Evolutionary conservation across 2,113 vertebrate genomes (phyloP).

Genomic region (Dasyprocta punctata): DNA sequence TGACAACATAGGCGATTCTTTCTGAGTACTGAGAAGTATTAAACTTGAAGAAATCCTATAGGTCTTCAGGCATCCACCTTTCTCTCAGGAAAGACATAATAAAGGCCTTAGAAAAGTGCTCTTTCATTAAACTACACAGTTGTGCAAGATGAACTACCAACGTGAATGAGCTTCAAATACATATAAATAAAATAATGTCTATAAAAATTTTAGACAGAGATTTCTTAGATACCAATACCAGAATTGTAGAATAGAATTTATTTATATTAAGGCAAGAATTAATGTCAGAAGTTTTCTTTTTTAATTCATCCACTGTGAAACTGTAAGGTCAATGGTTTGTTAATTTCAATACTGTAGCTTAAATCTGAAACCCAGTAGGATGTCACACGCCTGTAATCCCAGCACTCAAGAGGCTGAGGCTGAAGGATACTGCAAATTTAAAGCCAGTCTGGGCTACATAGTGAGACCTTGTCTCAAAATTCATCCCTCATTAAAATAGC

Average conservation of each 20-base stretch:
- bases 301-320: background rate
- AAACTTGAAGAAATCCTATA: background rate
- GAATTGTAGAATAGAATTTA: background rate
- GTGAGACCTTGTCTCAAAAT: background rate
- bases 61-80: background rate
- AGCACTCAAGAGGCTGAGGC: background rate
- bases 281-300: background rate
- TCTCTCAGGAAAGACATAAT: background rate
- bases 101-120: background rate
- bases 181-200: background rate
- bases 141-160: background rate
- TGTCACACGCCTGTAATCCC: background rate
- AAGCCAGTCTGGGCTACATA: background rate
- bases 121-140: background rate
- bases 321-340: background rate
- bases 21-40: background rate
- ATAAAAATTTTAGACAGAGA: background rate
- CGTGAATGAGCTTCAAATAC: background rate
- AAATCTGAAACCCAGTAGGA: background rate
- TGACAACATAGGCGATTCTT: background rate
- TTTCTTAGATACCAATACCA: background rate
- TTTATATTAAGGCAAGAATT: background rate
- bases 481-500: background rate
- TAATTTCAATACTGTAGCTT: background rate
- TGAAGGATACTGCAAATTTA: background rate